Conservation (phyloP, 2,113 vertebrate genomes). For the Hoplias malabaricus region DNA sequence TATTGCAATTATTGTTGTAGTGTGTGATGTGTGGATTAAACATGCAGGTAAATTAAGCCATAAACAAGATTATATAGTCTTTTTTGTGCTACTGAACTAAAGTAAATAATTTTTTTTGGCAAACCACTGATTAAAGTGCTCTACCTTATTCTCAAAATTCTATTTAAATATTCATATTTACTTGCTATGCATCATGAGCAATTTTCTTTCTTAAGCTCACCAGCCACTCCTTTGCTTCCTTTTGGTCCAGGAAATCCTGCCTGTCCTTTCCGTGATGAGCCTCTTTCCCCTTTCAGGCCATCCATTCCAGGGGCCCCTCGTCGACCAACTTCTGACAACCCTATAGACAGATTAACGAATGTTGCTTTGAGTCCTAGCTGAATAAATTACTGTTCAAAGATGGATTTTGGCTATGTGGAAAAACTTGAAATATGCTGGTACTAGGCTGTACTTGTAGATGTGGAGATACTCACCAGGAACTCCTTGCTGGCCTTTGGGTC, state of each 20-base stretch:
- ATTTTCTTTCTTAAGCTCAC: slow-evolving; percentile 62
- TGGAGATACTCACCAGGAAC: slow-evolving; percentile 77
- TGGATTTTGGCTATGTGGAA: not conserved
- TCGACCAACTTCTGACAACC: slow-evolving; percentile 67
- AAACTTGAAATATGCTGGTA: not conserved
- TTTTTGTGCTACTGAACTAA: too few relatives aligned
- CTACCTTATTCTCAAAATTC: not conserved
- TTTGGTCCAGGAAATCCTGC: slow-evolving; percentile 79
- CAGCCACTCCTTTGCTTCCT: slow-evolving; percentile 79
- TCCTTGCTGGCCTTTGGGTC: slow-evolving; percentile 85
- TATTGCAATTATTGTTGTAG: too few relatives aligned
- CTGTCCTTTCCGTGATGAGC: slow-evolving; percentile 73
- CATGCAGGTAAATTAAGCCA: too few relatives aligned
- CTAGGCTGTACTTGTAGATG: not conserved
- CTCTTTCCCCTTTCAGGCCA: slow-evolving; percentile 86
- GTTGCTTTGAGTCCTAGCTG: not conserved
- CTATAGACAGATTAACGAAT: slow-evolving; percentile 48
- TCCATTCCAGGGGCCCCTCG: slow-evolving; percentile 78
- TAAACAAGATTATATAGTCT: too few relatives aligned
- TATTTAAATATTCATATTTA: not conserved
- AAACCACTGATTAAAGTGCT: not conserved
- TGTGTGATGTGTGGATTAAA: too few relatives aligned
- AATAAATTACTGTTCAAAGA: not conserved
- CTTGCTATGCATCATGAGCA: not conserved
- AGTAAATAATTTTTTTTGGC: too few relatives aligned